These are phyloP conservation scores for Pogonomyrmex barbatus DNA, from an alignment of 1,140 invertebrate species.

Conservation along the genomic window DNA sequence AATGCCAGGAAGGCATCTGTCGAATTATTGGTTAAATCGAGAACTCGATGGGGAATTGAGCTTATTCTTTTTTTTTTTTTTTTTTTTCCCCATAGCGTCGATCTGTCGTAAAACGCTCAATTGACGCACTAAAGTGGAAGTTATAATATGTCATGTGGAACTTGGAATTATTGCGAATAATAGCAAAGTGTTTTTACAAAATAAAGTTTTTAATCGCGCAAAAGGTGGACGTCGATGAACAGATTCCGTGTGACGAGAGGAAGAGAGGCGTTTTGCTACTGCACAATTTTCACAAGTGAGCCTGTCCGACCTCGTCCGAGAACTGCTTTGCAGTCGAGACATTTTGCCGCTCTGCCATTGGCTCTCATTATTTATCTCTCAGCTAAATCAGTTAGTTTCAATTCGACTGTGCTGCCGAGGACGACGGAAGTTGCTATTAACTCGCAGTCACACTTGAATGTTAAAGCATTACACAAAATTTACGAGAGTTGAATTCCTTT, in stretches of 20 bases:
- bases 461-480: constrained; percentile 64
- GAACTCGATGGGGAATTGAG: constrained; percentile 3
- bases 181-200: constrained; percentile 21
- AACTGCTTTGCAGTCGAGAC: constrained; percentile 82
- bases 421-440: constrained; percentile 55
- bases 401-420: constrained; percentile 44
- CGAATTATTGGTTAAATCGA: constrained; percentile 21
- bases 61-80: background rate
- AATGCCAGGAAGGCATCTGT: constrained; percentile 48
- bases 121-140: background rate
- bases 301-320: constrained; percentile 71
- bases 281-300: constrained; percentile 75
- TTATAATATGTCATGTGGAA: constrained; percentile 73
- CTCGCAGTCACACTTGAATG: constrained; percentile 58
- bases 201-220: constrained; percentile 15
- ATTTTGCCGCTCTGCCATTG: constrained; percentile 85
- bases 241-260: constrained; percentile 43
- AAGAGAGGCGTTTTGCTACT: constrained; percentile 70
- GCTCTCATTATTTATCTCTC: constrained; percentile 86
- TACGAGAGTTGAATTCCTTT: constrained; percentile 24
- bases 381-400: constrained; percentile 71
- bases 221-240: constrained; percentile 9
- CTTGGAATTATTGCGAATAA: constrained; percentile 60
- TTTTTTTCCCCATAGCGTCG: no score
- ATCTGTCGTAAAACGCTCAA: constrained; percentile 19